These are phyloP conservation scores for Smutsia gigantea DNA, from an alignment of 2,797 vertebrate genomes.

Conservation along the genomic window DNA sequence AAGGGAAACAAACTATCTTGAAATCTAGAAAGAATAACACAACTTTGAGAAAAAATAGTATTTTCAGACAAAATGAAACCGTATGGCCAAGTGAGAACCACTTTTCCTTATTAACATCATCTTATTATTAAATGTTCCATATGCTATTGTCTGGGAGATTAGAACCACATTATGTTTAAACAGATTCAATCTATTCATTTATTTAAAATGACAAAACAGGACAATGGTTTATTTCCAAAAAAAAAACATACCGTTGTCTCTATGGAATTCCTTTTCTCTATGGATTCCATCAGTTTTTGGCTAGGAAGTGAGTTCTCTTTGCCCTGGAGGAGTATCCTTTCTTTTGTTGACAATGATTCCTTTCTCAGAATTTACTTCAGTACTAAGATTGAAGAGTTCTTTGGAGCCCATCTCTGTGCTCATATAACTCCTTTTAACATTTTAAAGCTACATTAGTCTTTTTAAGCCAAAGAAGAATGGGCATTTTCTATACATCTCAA, in stretches of 20 bases:
- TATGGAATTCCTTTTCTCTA: neutral
- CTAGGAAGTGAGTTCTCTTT: neutral
- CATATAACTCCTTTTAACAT: neutral
- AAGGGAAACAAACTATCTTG: constrained; percentile 53
- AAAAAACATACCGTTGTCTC: neutral
- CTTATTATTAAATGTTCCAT: constrained; percentile 58
- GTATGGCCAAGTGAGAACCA: constrained; percentile 66
- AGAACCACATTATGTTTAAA: constrained; percentile 42
- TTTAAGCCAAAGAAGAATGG: constrained; percentile 15
- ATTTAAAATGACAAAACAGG: constrained; percentile 42
- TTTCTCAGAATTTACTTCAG: neutral
- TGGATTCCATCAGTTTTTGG: neutral
- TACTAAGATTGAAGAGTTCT: neutral
- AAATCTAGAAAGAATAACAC: constrained; percentile 55
- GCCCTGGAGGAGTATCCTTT: neutral
- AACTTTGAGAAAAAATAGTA: constrained; percentile 55
- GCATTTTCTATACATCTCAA: neutral
- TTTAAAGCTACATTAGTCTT: constrained; percentile 7
- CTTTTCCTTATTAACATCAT: constrained; percentile 57
- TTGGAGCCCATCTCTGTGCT: neutral
- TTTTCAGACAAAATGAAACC: constrained; percentile 65
- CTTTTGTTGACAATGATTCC: neutral
- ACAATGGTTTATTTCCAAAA: constrained; percentile 8
- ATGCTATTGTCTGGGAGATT: constrained; percentile 58
- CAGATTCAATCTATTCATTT: constrained; percentile 37